Base-by-base conservation (phyloP, 2,888 invertebrate species). In the Panorpa germanica region DNA sequence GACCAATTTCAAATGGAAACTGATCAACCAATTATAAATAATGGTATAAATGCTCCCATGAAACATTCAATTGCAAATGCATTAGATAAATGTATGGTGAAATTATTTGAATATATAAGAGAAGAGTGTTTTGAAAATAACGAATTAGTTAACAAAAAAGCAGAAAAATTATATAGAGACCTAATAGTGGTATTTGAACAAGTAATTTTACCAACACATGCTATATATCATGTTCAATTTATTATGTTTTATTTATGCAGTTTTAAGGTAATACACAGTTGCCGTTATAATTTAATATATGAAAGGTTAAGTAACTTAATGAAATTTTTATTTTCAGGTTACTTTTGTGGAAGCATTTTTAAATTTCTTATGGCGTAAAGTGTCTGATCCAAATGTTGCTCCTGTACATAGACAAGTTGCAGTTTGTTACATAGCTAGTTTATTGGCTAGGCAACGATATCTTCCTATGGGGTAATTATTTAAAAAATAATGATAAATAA, bases 131-230 rank as follows among this genome's bases (percentile, higher is more conserved):
- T 67, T 31, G 46, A 53, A 28, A 31, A 45, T 7, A 49, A 40
- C 14, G 36, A n/a, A n/a, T n/a, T n/a, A n/a, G n/a, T n/a, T n/a
- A n/a, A n/a, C n/a, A n/a, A n/a, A n/a, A n/a, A n/a, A n/a, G n/a
- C n/a, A n/a, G n/a, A 59, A 49, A 63, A 65, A 1, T 60, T 59
- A 24, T 57, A 72, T 7, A 68, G 70, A 45, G 53, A 60, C 8
- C 42, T 69, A 29, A 55, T 83, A 35, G 57, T 56, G 35, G 64
- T 73, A 3, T 93, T 91, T 51, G 82, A 90, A 42, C 68, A 67
- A 43, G 59, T 80, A 20, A 66, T 93, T 38, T 52, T 93, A 34
- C 78, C 80, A 2, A 86, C 86, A 2, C 73, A 85, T 51, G 80
- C 76, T 16, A 77, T 76, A 19, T 68, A 71, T 45, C 80, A 82